phyloP scores from a whole-genome alignment of 1,140 invertebrate genomes.

The Pollicipes pollicipes region DNA sequence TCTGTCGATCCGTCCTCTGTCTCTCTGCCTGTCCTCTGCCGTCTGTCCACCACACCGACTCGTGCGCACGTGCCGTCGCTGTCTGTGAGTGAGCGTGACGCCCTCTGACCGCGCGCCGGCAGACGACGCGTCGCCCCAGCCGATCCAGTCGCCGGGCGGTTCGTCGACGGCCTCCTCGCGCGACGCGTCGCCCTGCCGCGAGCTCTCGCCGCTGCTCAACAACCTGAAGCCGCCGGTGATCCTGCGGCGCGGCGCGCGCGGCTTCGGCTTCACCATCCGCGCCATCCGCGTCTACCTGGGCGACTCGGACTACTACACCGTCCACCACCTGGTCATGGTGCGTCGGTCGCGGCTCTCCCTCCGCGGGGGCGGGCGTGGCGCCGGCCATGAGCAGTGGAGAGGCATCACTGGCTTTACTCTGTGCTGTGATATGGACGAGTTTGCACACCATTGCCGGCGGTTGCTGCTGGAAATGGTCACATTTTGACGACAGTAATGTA shows the following conservation, averaged over 20 bases:
- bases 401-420: no score
- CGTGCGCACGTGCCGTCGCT: background rate
- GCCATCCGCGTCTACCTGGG: conserved; percentile 93
- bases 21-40: conserved; percentile 13
- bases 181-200: conserved; percentile 82
- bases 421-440: no score
- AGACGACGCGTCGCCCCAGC: conserved; percentile 4
- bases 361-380: no score
- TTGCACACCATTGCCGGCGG: no score
- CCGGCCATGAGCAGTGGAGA: no score
- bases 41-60: no score
- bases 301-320: conserved; percentile 88
- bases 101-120: conserved; percentile 26
- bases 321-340: conserved; percentile 91
- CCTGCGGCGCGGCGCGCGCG: conserved; percentile 70
- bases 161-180: conserved; percentile 85
- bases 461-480: no score
- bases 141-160: conserved; percentile 37
- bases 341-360: conserved; percentile 87
- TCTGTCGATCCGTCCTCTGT: conserved; percentile 15
- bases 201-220: conserved; percentile 69
- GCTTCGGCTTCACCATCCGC: conserved; percentile 90
- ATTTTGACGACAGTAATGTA: no score
- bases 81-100: background rate
- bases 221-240: conserved; percentile 74